Evolutionary conservation across 2,888 invertebrate species (phyloP), one percentile per base, ranked within the genome.

Genomic region (Sympetrum striolatum): DNA sequence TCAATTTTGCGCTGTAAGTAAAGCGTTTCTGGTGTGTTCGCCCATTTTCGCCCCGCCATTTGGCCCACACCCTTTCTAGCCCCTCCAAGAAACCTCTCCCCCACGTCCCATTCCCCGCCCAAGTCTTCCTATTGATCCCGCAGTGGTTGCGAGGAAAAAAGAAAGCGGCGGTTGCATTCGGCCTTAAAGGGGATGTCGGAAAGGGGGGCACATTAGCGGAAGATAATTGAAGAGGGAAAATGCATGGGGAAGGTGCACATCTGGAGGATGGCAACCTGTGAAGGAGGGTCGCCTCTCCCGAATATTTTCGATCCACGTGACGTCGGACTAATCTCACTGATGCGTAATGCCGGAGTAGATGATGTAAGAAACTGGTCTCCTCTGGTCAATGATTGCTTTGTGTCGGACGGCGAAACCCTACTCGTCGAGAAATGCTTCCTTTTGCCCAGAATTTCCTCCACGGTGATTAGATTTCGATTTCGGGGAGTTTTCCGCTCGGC

Each of bases 121-220:
- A 37, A 58, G 86, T 14, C 86, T 35, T 64, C 48, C 86, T 86
- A 86, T 86, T 86, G 86, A 86, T 86, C 86, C 60, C 86, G 58
- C 82, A 12, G 86, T 86, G 86, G 86, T 86, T 58, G 60, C 53
- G 22, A 35, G 82, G 86, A 35, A 35, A 39, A 39, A 86, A 82
- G 82, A 58, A 35, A 82, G 82, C 58, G 82, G 82, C 60, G 64
- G 86, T 60, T 86, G 86, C 60, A 60, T 60, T 86, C 64, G 82
- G 58, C 82, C 31, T 82, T 82, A 82, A 82, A 82, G 82, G 82
- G 82, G 82, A 82, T 82, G 82, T 35, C 15, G 81, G 58, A 53
- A 25, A 35, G 82, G 48, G 25, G 31, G 22, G 31, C 4, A 2
- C 25, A 25, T 53, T 53, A 53, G 53, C 53, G 53, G 53, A 53